A percentile compares a stretch with the other conserved stretches of the same genome.
Conservation (phyloP, 2,113 vertebrate genomes). For the Ciconia maguari region DNA sequence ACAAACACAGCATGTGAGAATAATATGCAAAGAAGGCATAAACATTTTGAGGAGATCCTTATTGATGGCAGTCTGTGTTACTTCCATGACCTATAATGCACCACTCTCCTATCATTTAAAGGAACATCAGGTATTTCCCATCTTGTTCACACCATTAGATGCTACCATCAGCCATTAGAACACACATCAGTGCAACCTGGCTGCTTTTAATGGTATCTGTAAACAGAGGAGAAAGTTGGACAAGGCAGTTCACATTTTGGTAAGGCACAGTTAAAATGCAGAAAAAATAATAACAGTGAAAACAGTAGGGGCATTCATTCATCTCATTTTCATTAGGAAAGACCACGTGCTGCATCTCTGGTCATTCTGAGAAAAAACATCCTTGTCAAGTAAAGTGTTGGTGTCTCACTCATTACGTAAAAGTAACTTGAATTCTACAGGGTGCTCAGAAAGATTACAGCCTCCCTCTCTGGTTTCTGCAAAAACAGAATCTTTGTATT, state of each 20-base stretch:
- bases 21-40: neutral
- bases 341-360: neutral
- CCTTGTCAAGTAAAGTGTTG: neutral
- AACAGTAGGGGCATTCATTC: neutral
- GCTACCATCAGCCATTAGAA: neutral
- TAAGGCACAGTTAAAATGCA: neutral
- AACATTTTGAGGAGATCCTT: neutral
- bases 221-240: conserved; percentile 26
- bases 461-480: neutral
- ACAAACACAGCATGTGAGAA: neutral
- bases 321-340: conserved; percentile 27
- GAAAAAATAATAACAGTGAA: conserved; percentile 21
- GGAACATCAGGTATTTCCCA: conserved; percentile 32
- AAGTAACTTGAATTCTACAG: neutral
- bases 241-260: neutral
- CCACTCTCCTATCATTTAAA: neutral
- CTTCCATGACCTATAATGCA: neutral
- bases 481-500: neutral
- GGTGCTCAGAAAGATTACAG: neutral
- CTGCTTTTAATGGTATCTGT: conserved; percentile 57
- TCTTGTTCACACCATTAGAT: conserved; percentile 36
- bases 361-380: neutral
- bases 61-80: neutral
- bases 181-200: conserved; percentile 55
- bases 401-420: neutral